Percentiles rank a stretch among this genome's conserved stretches.
These are phyloP conservation scores for Zoanthus gigantus DNA, from an alignment of 92 coral and sea anemone species.

Conservation along the genomic window DNA sequence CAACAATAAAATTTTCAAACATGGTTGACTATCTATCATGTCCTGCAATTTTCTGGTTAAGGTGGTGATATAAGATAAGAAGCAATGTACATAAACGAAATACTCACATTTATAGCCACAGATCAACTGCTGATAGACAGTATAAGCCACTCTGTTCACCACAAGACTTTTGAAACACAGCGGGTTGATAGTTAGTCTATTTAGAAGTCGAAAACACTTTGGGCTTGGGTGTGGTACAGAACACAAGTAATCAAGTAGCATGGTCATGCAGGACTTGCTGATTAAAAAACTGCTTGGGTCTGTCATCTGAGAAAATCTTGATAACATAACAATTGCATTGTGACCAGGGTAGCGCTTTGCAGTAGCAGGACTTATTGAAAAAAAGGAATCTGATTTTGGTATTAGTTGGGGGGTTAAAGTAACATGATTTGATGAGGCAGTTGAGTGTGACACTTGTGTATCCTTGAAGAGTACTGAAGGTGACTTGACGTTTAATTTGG, in stretches of 20 bases:
- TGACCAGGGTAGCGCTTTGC: constrained; percentile 72
- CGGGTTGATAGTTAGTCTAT: constrained; percentile 68
- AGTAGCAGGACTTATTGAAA: constrained; percentile 37
- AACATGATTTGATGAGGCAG: background rate
- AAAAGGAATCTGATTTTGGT: constrained; percentile 35
- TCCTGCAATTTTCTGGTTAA: too few relatives aligned
- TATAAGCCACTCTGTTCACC: constrained; percentile 76
- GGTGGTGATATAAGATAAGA: too few relatives aligned
- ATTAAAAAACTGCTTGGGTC: constrained; percentile 72
- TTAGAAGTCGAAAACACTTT: constrained; percentile 83
- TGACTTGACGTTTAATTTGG: background rate
- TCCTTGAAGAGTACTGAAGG: background rate
- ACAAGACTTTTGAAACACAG: constrained; percentile 80
- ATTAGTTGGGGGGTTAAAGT: background rate
- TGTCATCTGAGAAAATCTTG: constrained; percentile 86
- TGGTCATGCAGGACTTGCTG: constrained; percentile 79
- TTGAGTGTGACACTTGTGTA: background rate
- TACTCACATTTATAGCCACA: constrained; percentile 57
- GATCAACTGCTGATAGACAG: constrained; percentile 80
- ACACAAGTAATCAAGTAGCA: constrained; percentile 75
- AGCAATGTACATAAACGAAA: background rate
- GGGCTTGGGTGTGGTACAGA: constrained; percentile 73
- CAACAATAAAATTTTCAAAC: background rate
- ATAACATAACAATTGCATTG: constrained; percentile 74
- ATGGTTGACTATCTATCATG: background rate